phyloP scores from a whole-genome alignment of 2,113 vertebrate species.

The Hipposideros armiger region DNA sequence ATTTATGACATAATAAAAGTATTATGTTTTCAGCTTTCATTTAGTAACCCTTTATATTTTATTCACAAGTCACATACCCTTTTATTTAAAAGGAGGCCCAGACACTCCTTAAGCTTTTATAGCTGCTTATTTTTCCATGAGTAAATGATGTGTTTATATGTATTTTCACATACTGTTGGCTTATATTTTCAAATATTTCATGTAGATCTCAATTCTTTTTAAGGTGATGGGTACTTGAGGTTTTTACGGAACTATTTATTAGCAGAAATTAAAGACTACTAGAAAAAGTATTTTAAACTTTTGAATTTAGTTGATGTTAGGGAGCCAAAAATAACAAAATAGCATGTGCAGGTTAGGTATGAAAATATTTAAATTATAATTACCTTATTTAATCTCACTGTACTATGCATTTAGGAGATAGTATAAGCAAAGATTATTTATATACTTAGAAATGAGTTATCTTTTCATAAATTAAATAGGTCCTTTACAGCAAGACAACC shows the following conservation, averaged over 20 bases:
- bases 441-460: conserved; percentile 71
- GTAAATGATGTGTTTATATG: conserved; percentile 83
- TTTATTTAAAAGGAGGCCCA: conserved; percentile 80
- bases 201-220: conserved; percentile 77
- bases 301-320: conserved; percentile 61
- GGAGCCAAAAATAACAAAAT: conserved; percentile 78
- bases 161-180: conserved; percentile 70
- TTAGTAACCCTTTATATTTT: conserved; percentile 85
- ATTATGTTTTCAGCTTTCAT: conserved; percentile 84
- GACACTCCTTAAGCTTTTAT: conserved; percentile 78
- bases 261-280: conserved; percentile 78
- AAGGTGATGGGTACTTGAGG: conserved; percentile 75
- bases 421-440: conserved; percentile 48
- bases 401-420: conserved; percentile 63
- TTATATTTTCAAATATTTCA: conserved; percentile 81
- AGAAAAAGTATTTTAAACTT: conserved; percentile 63
- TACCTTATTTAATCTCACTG: conserved; percentile 73
- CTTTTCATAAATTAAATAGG: conserved; percentile 66
- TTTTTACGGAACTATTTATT: conserved; percentile 68
- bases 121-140: conserved; percentile 85
- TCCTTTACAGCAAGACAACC: conserved; percentile 34
- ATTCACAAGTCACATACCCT: conserved; percentile 76
- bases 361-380: conserved; percentile 78
- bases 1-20: conserved; percentile 86
- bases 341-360: conserved; percentile 66